These are phyloP conservation scores for Eumacrocentrus americanus DNA, from an alignment of 2,888 invertebrate genomes.

Conservation along the genomic window DNA sequence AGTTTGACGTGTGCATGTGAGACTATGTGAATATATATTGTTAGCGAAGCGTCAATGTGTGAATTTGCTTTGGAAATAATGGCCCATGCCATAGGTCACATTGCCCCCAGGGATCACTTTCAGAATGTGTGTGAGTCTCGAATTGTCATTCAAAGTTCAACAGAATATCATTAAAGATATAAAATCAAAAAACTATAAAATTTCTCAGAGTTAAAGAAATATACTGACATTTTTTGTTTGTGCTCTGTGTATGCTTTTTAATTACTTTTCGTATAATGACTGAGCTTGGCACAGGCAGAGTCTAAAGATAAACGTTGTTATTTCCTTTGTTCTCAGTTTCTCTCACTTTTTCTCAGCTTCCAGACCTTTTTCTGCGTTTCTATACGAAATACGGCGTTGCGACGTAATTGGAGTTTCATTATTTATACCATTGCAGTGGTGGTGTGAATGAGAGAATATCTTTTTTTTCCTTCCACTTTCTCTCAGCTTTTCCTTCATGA, in stretches of 20 bases:
- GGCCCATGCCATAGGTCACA: conserved; percentile 34
- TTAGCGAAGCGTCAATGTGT: conserved; percentile 29
- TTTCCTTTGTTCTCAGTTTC: background rate
- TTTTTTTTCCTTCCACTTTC: background rate
- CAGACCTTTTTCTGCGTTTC: background rate
- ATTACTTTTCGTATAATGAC: background rate
- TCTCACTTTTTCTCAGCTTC: background rate
- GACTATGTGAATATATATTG: background rate
- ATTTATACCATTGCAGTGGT: background rate
- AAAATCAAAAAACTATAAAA: no score
- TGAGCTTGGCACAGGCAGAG: background rate
- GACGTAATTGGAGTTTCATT: conserved; percentile 4
- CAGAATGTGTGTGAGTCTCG: no score
- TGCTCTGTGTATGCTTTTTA: background rate
- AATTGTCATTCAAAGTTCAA: no score
- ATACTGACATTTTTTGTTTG: no score
- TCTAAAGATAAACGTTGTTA: background rate
- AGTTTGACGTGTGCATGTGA: background rate
- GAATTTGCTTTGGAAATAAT: conserved; percentile 54
- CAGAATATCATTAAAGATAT: no score
- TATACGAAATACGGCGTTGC: background rate
- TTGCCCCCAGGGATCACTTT: conserved; percentile 17
- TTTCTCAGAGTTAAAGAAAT: no score
- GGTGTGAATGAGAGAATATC: background rate
- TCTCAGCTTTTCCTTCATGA: background rate